Percentiles rank a stretch among this genome's conserved stretches.
These are phyloP conservation scores for Diogma glabrata DNA, from an alignment of 2,888 invertebrate genomes.

Conservation along the genomic window DNA sequence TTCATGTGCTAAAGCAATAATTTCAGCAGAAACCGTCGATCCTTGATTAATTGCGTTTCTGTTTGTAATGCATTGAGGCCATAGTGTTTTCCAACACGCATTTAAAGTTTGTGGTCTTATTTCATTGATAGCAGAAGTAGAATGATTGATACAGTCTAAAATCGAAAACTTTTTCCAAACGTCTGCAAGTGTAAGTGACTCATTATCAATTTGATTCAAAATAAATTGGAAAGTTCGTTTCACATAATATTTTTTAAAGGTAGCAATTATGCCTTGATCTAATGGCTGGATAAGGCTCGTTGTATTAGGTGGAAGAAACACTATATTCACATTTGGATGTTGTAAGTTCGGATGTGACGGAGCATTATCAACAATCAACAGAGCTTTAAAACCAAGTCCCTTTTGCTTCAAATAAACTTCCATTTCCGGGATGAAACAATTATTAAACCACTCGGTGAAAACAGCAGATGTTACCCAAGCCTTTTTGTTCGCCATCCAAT, in stretches of 20 bases:
- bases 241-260: no score
- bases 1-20: not conserved
- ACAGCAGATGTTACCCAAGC: no score
- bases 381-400: no score
- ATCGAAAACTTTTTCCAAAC: conserved; percentile 1
- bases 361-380: not conserved
- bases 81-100: not conserved
- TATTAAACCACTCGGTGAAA: no score
- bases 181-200: not conserved
- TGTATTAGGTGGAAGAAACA: conserved; percentile 1
- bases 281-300: not conserved
- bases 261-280: no score
- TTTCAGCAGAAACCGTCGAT: not conserved
- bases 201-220: no score
- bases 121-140: conserved; percentile 2
- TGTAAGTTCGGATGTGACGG: not conserved
- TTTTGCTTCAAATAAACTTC: no score
- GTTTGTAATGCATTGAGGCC: not conserved
- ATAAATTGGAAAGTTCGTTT: no score
- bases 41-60: conserved; percentile 2
- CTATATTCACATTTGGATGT: not conserved
- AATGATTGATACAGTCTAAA: not conserved
- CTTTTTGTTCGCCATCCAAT: not conserved
- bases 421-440: no score
- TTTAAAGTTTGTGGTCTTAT: not conserved